A percentile compares a stretch with the other conserved stretches of the same genome.
Conservation (phyloP, 2,888 invertebrate genomes). For the Cosmopolites sordidus region DNA sequence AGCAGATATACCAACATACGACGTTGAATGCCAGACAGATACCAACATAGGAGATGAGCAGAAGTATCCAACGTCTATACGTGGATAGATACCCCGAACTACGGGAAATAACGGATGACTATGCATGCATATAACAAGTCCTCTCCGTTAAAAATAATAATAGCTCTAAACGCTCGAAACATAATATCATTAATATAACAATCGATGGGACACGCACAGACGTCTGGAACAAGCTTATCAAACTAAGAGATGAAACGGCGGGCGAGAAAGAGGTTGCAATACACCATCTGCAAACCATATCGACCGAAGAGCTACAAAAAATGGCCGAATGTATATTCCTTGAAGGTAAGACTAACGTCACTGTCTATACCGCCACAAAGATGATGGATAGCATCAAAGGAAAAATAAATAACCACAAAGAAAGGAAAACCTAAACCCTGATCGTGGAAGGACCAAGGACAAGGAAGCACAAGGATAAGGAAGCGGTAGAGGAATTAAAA, state of each 20-base stretch:
- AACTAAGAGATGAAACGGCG: constrained; percentile 6
- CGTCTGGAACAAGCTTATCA: constrained; percentile 8
- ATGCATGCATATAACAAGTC: neutral
- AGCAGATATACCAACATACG: neutral
- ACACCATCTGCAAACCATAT: constrained; percentile 5
- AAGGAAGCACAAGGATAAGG: neutral
- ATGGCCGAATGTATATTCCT: neutral
- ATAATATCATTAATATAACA: neutral
- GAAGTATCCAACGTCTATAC: neutral
- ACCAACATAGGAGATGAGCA: neutral
- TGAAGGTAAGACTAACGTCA: neutral
- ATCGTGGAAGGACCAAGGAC: no score
- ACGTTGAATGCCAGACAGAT: neutral
- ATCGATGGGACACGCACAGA: neutral
- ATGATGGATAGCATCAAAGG: no score
- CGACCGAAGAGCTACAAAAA: neutral
- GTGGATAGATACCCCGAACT: neutral
- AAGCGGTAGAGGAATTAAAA: neutral
- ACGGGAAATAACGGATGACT: neutral
- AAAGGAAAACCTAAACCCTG: neutral
- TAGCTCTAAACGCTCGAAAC: neutral
- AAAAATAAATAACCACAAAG: neutral
- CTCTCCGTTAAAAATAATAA: neutral
- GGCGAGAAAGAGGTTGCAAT: constrained; percentile 8
- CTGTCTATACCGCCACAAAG: neutral